Conservation (phyloP, 2,113 vertebrate species). For the Tachysurus fulvidraco region DNA sequence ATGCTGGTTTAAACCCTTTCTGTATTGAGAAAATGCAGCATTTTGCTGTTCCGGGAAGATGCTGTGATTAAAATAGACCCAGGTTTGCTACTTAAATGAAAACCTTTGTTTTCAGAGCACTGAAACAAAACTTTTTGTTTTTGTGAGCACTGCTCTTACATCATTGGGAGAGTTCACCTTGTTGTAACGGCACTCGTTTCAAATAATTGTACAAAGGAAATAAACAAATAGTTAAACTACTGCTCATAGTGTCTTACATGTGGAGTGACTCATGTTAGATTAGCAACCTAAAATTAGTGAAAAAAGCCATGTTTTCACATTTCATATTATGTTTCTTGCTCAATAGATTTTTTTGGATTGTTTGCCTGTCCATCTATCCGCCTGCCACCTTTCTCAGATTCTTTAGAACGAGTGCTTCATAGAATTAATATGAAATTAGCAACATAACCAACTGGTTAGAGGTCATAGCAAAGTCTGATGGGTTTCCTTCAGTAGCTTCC, state of each 20-base stretch:
- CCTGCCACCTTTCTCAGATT: background rate
- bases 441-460: background rate
- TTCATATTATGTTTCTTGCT: background rate
- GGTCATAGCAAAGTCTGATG: background rate
- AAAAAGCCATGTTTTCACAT: background rate
- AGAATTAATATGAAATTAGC: background rate
- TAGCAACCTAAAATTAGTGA: background rate
- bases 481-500: background rate
- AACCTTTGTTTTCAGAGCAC: background rate
- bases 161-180: background rate
- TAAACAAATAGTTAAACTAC: background rate
- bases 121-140: background rate
- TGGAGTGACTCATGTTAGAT: background rate
- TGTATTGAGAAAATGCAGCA: slow-evolving; percentile 23
- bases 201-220: slow-evolving; percentile 4
- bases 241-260: background rate
- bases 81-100: background rate
- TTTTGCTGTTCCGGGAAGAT: slow-evolving; percentile 19
- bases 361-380: background rate
- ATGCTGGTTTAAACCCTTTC: slow-evolving; percentile 15
- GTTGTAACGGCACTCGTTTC: background rate
- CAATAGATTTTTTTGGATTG: background rate
- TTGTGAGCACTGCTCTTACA: background rate
- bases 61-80: slow-evolving; percentile 40
- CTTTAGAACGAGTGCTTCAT: background rate